Evolutionary conservation across 2,797 vertebrate species (phyloP).

Genomic region (Pristis pectinata): DNA sequence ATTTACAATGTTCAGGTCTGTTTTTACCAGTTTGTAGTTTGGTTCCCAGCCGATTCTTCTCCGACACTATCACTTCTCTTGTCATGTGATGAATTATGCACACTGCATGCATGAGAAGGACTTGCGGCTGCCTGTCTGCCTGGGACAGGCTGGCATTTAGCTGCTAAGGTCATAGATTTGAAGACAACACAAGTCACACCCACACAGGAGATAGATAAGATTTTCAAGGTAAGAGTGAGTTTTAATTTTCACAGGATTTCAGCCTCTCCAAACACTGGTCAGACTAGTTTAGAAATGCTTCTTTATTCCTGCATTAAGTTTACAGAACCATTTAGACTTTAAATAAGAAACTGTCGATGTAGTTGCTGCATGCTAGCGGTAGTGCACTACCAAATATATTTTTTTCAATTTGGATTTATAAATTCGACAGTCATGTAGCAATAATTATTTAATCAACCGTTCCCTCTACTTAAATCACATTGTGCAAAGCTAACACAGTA

Average conservation of each 20-base stretch:
- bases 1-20: neutral
- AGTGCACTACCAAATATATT: neutral
- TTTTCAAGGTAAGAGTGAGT: neutral
- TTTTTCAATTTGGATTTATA: neutral
- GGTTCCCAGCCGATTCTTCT: conserved; percentile 24
- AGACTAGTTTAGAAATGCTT: neutral
- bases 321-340: neutral
- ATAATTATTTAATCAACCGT: neutral
- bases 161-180: conserved; percentile 46
- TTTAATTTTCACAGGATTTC: neutral
- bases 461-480: neutral
- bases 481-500: neutral
- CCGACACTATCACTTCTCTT: conserved; percentile 26
- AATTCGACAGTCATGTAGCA: neutral
- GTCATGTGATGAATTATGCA: conserved; percentile 43
- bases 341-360: neutral
- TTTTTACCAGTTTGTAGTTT: neutral
- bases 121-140: conserved; percentile 44
- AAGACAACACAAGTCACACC: conserved; percentile 43
- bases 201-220: neutral
- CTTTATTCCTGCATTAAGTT: neutral
- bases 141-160: conserved; percentile 51
- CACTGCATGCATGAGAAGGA: conserved; percentile 47
- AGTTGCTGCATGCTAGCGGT: neutral
- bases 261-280: neutral